Conservation (phyloP, 92 coral and sea anemone species). For the Siderastrea siderea region DNA sequence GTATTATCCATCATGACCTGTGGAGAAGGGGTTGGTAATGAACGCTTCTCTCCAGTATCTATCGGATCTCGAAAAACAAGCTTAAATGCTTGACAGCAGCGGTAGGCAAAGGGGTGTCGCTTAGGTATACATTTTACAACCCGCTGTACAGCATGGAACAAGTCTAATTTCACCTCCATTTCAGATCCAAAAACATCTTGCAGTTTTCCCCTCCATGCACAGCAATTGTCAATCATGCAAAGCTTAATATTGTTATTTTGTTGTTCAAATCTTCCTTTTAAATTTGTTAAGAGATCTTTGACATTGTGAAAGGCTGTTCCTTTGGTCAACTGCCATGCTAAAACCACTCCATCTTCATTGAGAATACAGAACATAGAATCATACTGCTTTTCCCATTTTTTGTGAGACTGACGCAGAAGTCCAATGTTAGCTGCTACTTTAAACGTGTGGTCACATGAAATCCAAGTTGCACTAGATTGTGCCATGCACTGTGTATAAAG, state of each 20-base stretch:
- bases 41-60: slow-evolving; percentile 34
- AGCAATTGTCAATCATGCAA: slow-evolving; percentile 47
- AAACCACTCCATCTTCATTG: slow-evolving; percentile 65
- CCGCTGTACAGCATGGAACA: slow-evolving; percentile 48
- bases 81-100: slow-evolving; percentile 39
- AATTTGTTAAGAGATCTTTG: slow-evolving; percentile 19
- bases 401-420: slow-evolving; percentile 16
- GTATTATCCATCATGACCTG: slow-evolving; percentile 26
- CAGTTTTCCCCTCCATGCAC: neutral
- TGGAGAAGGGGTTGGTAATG: slow-evolving; percentile 31
- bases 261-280: slow-evolving; percentile 26
- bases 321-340: slow-evolving; percentile 48
- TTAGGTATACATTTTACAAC: slow-evolving; percentile 27
- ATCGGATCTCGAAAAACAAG: slow-evolving; percentile 26
- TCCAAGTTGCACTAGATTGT: slow-evolving; percentile 32
- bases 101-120: slow-evolving; percentile 30
- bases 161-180: slow-evolving; percentile 35
- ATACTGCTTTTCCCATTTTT: slow-evolving; percentile 62
- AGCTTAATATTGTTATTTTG: slow-evolving; percentile 23
- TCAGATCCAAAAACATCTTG: slow-evolving; percentile 42
- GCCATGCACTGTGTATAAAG: slow-evolving; percentile 55
- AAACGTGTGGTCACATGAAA: slow-evolving; percentile 57
- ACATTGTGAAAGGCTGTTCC: slow-evolving; percentile 52
- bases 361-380: slow-evolving; percentile 66
- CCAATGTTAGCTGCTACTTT: slow-evolving; percentile 45